Evolutionary conservation across 2,888 invertebrate genomes (phyloP), one percentile per base, ranked within the genome.

Genomic region (Adelognathus sp.): DNA sequence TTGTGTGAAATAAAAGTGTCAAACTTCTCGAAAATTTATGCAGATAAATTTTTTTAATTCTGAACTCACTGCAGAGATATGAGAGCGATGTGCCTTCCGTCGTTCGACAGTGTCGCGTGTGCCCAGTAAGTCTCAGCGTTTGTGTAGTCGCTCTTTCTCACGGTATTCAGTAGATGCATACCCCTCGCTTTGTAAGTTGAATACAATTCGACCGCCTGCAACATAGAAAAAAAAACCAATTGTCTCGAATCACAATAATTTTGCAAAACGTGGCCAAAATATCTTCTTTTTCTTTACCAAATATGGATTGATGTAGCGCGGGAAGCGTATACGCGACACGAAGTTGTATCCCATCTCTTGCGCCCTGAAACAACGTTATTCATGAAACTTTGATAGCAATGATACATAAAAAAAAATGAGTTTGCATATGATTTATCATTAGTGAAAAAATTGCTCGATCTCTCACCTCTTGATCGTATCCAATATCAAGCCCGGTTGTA

Each of bases 141-240:
- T 1, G 93, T 92, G 90, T 94, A 95, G 85, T 95, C 94, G 2
- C 94, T 94, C 88, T 95, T 95, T 67, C 93, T 93, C 61, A 96
- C 90, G 44, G 93, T 92, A 77, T 94, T 92, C 83, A 96, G 89
- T 63, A 96, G 92, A 88, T 95, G 93, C 86, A 94, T 92, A 0
- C 96, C 96, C 76, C 95, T 93, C 0, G 96, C 95, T 82, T 94
- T 94, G 89, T 96, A 95, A 61, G 92, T 92, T 0, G 96, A 96
- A 91, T 95, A 96, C 29, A 96, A 95, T 73, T 94, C 94, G 11
- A 96, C 92, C 33, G 96, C 96, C 96, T 96, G 88, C 2, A 73
- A 61, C 44, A 60, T 36, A 88, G 88, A 67, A 73, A 63, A 24
- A 9, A 16, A 3, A 3, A 36, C 44, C 6, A 21, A 27, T 39